A percentile compares a stretch with the other conserved stretches of the same genome.
phyloP scores from a whole-genome alignment of 2,113 vertebrate genomes.

The Chloroceryle aenea region DNA sequence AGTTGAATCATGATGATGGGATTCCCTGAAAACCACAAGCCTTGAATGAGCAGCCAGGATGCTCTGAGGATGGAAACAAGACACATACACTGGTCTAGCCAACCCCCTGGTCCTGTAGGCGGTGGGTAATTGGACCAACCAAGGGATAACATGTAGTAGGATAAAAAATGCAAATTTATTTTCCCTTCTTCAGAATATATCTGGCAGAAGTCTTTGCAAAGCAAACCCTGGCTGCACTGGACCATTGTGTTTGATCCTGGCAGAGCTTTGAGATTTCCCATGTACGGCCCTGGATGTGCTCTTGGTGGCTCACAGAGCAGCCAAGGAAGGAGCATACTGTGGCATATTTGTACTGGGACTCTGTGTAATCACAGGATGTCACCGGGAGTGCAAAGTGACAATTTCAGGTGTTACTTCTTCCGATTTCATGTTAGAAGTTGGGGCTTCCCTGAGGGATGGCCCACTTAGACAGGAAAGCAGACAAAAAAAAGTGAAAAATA shows the following conservation, averaged over 20 bases:
- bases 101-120: neutral
- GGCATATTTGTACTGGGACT: neutral
- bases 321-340: neutral
- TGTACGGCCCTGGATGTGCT: accelerated
- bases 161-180: neutral
- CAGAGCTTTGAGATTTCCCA: neutral
- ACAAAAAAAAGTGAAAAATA: neutral
- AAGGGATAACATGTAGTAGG: neutral
- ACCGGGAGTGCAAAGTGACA: neutral
- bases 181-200: neutral
- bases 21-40: neutral
- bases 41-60: neutral
- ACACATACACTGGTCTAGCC: neutral
- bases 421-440: neutral
- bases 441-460: neutral
- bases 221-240: neutral
- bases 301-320: neutral
- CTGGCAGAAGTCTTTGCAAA: neutral
- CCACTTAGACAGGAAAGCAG: neutral
- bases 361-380: neutral
- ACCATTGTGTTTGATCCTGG: neutral
- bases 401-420: neutral
- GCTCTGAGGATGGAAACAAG: neutral
- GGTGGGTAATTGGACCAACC: neutral
- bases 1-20: neutral